Conservation (phyloP, 2,113 vertebrate genomes). For the Tenrec ecaudatus region DNA sequence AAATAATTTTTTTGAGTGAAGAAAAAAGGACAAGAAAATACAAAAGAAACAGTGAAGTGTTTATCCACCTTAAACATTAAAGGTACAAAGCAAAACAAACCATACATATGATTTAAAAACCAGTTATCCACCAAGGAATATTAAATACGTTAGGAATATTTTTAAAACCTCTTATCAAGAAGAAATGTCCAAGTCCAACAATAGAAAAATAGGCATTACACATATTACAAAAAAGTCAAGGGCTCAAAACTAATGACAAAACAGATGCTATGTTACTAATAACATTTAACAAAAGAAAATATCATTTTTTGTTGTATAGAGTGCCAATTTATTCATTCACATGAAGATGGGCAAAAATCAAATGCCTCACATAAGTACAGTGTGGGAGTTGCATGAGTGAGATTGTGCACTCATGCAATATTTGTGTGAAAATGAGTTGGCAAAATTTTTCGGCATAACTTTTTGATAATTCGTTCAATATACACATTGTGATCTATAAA, state of each 20-base stretch:
- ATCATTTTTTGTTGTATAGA: not conserved
- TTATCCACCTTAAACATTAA: not conserved
- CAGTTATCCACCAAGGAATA: not conserved
- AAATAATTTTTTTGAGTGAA: constrained; percentile 10
- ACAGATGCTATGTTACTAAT: not conserved
- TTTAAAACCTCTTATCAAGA: not conserved
- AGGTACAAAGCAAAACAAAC: not conserved
- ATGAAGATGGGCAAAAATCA: not conserved
- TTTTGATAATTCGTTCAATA: not conserved
- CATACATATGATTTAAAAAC: not conserved
- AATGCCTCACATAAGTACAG: not conserved
- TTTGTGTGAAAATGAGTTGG: not conserved
- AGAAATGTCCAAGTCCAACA: not conserved
- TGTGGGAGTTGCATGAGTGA: not conserved
- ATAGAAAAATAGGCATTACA: not conserved
- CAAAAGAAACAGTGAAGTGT: not conserved
- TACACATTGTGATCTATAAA: not conserved
- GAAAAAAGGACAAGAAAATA: not conserved
- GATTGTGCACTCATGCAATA: not conserved
- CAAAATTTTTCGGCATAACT: not conserved
- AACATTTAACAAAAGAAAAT: not conserved
- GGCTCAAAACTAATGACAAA: not conserved
- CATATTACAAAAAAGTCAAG: not conserved
- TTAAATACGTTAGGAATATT: not conserved
- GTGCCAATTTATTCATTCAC: not conserved